Evolutionary conservation across 2,797 vertebrate genomes (phyloP), one percentile per base, ranked within the genome.

Genomic region (Pangasius mekongensis): DNA sequence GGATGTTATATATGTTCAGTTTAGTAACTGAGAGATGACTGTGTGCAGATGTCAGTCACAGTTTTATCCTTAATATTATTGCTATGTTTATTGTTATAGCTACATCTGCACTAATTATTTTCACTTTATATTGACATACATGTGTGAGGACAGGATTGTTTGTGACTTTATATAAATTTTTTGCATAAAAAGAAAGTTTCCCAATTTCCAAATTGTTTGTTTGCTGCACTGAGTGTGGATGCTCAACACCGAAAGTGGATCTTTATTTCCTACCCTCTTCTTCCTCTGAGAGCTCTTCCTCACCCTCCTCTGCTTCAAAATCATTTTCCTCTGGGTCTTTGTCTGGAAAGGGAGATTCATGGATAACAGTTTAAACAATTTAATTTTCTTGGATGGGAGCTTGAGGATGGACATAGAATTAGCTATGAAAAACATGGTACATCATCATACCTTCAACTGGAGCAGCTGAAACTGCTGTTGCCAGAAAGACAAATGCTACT

Each of bases 251-350:
- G 4, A 81, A 81, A 58, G 62, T 85, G 43, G n/a, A 86, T 56
- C 43, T 83, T 84, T 67, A 88, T 91, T 67, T 30, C 95, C 85
- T 95, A 97, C 96, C 96, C 86, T 96, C 95, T 86, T 97, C 96
- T 90, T 96, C 96, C 92, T 96, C 96, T 0, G 96, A 96, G 83
- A 95, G 91, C 89, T 96, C 96, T 84, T 94, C 95, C 87, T 96
- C 95, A 67, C 90, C 93, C 84, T 95, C 95, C 87, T 95, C 95
- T 24, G 90, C 91, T 85, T 96, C 95, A 84, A 93, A 91, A 87
- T 95, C 93, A 89, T 89, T 90, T 87, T 96, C 95, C 87, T 94
- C 93, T 14, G 93, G 93, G 90, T 96, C 95, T 60, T 90, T 95
- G 88, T 96, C 96, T 97, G 93, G 33, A 93, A 86, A 76, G n/a